Evolutionary conservation across 2,113 vertebrate species (phyloP), one percentile per base, ranked within the genome.

Genomic region (Daphoenositta chrysoptera): DNA sequence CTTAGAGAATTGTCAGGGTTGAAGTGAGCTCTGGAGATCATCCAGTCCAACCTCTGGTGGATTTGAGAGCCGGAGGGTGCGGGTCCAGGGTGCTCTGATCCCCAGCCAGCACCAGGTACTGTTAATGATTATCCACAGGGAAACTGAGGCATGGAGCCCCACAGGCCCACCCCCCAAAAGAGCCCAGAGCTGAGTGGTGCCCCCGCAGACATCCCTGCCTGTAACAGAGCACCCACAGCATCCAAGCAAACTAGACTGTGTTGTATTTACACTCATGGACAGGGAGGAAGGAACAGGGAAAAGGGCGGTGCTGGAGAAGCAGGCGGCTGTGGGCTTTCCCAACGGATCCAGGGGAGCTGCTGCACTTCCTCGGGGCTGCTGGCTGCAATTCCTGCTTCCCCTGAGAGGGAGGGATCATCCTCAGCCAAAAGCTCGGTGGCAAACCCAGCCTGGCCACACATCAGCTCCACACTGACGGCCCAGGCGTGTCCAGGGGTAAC

Each of bases 241-340:
- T 97, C 98, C 98, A 98, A 98, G 98, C 98, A 98, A 98, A 98
- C 97, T 98, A 98, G 98, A 98, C 98, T 98, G 98, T 98, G 98
- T 99, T 99, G 97, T 98, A 98, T 98, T 98, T 98, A 98, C 98
- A 98, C 97, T 94, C 97, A 97, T 56, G 96, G 96, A 97, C 97
- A 98, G 97, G 98, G 95, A 96, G 89, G 91, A 84, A 92, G 68
- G 10, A n/a, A 42, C 65, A 75, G n/a, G 78, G 42, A 30, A 56
- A 42, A 61, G 54, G 40, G 19, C 3, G 3, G 75, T 54, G 58
- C 45, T 42, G 69, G 58, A 35, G 48, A 86, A 93, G 86, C 71
- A 60, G 63, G 76, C 4, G 15, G 48, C 89, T 39, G 11, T 40
- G 63, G 48, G 40, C 28, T 71, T 83, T 76, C 86, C 53, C 3